Base-by-base conservation (phyloP, 2,888 invertebrate species). In the Cephus pulcher region DNA sequence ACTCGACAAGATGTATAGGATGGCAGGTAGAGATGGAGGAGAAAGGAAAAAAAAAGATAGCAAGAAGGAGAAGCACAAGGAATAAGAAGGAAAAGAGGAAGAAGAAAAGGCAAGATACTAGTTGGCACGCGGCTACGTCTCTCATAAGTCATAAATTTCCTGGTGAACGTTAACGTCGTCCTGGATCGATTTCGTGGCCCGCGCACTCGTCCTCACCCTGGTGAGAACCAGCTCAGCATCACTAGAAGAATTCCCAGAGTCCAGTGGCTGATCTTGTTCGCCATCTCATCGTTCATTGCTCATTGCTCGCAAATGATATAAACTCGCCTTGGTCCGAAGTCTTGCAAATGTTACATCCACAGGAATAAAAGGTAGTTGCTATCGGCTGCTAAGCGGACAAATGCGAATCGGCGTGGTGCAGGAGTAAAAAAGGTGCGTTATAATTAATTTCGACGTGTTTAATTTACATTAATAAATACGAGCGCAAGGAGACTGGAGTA, bases 121-220 rank as follows among this genome's bases (percentile, higher is more conserved):
- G 84, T 82, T 82, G 88, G 85, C 87, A 85, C 87, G 87, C 85
- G 87, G 86, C 86, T 82, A 80, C 81, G 83, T 81, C 83, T 84
- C 84, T 88, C 88, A 82, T 88, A 88, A 88, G 88, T 88, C 88
- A 82, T 88, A 88, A 88, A 88, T 88, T 87, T 87, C 79, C 82
- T 77, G 83, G 71, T 75, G 86, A 85, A 84, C 86, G 86, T 89
- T 88, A 89, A 89, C 86, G 88, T 88, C 88, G 2, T 83, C 85
- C 87, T 85, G 85, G 88, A 88, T 88, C 88, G 89, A 83, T 85
- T 87, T 88, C 81, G 79, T 84, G 85, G 84, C 82, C 84, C 84
- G 80, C 78, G 35, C 73, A 75, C 70, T 35, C 77, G 77, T 40
- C 73, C 70, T 56, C 75, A 34, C 23, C 56, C 56, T 9, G 56